Evolutionary conservation across 1,140 invertebrate species (phyloP), one percentile per base, ranked within the genome.

Genomic region (Drosophila biarmipes): DNA sequence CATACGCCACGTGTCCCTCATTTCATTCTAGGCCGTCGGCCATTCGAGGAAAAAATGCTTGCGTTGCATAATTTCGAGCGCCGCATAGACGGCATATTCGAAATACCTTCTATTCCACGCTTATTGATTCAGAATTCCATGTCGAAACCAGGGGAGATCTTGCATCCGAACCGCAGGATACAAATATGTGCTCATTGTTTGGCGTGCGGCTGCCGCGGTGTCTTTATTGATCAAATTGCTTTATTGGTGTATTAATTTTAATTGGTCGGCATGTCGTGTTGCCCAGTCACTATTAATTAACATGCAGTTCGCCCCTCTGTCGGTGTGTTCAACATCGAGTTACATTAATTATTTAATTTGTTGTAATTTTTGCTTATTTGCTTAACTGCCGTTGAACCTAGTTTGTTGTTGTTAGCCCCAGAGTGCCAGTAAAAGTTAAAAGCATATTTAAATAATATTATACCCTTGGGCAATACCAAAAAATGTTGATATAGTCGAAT

Each of bases 211-310:
- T 63, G 53, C 38, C 59, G 61, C 35, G 37, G 56, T 79, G 69
- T 78, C 57, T 67, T 66, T 79, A 73, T 78, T 76, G 75, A 78
- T 82, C 43, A 72, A 82, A 82, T 87, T 68, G 66, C 48, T 69
- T 79, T 82, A 66, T 82, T 82, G 79, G 63, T 82, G 55, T 68
- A 89, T 89, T 79, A 68, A 76, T 76, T 82, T 87, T 67, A 79
- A 87, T 87, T 67, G 73, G 78, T 79, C 78, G 67, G 53, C 78
- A 85, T 68, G 77, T 46, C 69, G 63, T 54, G 69, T 52, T 77
- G 56, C 24, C 34, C 35, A 56, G 81, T 81, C 71, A 56, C 49
- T 59, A 58, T 84, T 87, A 87, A 82, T 87, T 89, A 89, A 82
- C 51, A 79, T 89, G 61, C 61, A 72, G 59, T 66, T 37, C n/a